Conservation (phyloP, 1,140 invertebrate genomes). For the Cyphomyrmex costatus region DNA sequence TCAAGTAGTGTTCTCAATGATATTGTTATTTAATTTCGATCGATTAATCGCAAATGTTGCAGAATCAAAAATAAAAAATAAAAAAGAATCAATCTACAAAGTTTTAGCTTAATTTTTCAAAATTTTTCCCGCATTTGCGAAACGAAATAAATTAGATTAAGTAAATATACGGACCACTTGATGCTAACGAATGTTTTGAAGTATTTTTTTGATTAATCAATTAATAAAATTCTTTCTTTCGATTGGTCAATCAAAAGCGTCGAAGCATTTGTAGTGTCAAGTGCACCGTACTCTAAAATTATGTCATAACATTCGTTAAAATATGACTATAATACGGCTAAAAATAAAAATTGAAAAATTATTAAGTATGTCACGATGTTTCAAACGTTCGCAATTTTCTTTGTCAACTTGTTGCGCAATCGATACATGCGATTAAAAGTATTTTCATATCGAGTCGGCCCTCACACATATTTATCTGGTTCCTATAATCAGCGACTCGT, state of each 20-base stretch:
- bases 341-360: conserved; percentile 6
- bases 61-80: not conserved
- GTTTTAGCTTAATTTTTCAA: not conserved
- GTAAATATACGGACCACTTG: too few relatives aligned
- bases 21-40: not conserved
- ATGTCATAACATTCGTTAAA: not conserved
- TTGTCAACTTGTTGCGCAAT: conserved; percentile 22
- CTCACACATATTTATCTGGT: conserved; percentile 40
- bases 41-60: not conserved
- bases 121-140: not conserved
- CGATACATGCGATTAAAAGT: conserved; percentile 29
- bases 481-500: conserved; percentile 27
- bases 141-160: not conserved
- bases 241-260: too few relatives aligned
- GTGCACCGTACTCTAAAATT: too few relatives aligned
- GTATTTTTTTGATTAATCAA: too few relatives aligned
- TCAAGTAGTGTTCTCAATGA: not conserved
- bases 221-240: too few relatives aligned
- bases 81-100: not conserved
- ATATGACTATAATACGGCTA: not conserved
- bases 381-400: not conserved
- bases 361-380: not conserved
- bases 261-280: too few relatives aligned
- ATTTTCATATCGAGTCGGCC: conserved; percentile 16
- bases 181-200: too few relatives aligned